phyloP scores from a whole-genome alignment of 2,888 invertebrate species.

The Ectropis crepuscularia region DNA sequence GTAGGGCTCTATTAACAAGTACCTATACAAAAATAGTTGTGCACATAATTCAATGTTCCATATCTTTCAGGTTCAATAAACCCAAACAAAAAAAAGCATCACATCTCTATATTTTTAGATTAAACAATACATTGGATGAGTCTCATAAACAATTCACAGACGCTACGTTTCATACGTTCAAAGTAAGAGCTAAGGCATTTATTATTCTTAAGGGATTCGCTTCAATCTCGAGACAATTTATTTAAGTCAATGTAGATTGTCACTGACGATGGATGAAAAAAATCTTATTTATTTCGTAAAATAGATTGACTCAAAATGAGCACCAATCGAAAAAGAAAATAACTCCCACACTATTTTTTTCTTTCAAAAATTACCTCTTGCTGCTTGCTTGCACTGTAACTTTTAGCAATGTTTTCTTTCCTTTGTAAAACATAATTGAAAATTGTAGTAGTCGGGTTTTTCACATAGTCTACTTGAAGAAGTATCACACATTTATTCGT shows the following conservation, averaged over 20 bases:
- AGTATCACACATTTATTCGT: too few relatives aligned
- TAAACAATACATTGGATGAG: slow-evolving; percentile 24
- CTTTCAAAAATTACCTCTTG: too few relatives aligned
- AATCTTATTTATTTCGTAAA: slow-evolving; percentile 12
- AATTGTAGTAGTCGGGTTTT: too few relatives aligned
- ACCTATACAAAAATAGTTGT: not conserved
- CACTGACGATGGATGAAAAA: slow-evolving; percentile 23
- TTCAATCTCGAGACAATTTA: slow-evolving; percentile 40
- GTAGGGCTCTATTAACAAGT: too few relatives aligned
- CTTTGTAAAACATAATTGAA: too few relatives aligned
- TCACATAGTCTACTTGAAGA: too few relatives aligned
- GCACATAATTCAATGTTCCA: not conserved
- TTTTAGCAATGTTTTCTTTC: too few relatives aligned
- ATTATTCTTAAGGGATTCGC: slow-evolving; percentile 46
- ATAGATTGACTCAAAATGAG: not conserved
- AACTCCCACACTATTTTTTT: too few relatives aligned
- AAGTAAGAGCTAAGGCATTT: slow-evolving; percentile 42
- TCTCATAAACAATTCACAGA: slow-evolving; percentile 50
- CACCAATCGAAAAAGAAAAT: slow-evolving; percentile 1
- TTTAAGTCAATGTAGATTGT: slow-evolving; percentile 29
- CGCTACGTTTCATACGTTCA: slow-evolving; percentile 46
- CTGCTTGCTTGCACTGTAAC: too few relatives aligned
- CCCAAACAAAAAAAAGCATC: not conserved
- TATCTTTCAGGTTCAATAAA: not conserved
- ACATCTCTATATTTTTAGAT: slow-evolving; percentile 17